phyloP scores from a whole-genome alignment of 2,113 vertebrate species.

The Seriola quinqueradiata region DNA sequence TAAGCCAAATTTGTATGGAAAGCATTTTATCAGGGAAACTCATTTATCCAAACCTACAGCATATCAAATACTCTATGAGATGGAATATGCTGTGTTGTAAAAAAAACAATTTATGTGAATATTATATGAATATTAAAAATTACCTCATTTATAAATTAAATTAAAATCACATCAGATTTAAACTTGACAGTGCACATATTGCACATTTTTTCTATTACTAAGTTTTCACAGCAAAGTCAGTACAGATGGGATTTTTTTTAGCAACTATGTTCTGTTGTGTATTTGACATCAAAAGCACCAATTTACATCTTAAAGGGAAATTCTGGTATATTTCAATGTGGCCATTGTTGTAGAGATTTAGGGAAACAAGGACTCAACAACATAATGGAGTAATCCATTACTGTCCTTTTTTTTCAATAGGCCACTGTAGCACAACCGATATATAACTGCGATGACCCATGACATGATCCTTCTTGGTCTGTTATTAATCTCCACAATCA shows the following conservation, averaged over 20 bases:
- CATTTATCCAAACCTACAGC: conserved; percentile 4
- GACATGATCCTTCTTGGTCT: no score
- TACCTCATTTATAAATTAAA: neutral
- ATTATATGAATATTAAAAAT: neutral
- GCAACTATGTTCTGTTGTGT: neutral
- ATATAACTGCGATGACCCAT: no score
- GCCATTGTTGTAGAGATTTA: neutral
- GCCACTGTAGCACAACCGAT: no score
- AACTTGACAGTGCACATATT: neutral
- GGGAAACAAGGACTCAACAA: neutral
- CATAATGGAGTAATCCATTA: no score
- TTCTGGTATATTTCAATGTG: neutral
- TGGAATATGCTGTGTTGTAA: neutral
- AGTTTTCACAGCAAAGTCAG: neutral
- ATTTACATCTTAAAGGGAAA: neutral
- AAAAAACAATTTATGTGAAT: neutral
- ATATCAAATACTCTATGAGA: conserved; percentile 3
- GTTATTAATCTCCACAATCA: neutral
- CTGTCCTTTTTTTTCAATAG: no score
- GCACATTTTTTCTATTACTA: neutral
- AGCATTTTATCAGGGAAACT: conserved; percentile 9
- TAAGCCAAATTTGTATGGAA: conserved; percentile 25
- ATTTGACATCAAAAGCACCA: neutral
- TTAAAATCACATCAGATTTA: neutral
- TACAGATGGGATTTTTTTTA: neutral